Percentiles rank a stretch among this genome's conserved stretches.
These are phyloP conservation scores for Gallinago nigripennis DNA, from an alignment of 2,797 vertebrate genomes.

Conservation along the genomic window DNA sequence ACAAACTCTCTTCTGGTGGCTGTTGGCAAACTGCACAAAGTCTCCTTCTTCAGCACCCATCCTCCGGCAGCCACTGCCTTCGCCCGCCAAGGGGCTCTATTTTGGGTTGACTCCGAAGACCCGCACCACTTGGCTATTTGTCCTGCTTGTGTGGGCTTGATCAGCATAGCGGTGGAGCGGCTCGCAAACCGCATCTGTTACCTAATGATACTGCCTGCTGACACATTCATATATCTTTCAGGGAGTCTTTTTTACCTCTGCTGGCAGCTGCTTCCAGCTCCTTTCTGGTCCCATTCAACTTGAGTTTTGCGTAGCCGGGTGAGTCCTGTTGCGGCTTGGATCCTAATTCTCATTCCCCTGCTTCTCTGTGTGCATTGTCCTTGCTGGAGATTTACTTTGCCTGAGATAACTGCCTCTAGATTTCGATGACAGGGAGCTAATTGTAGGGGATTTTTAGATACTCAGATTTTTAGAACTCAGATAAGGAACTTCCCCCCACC, in stretches of 20 bases:
- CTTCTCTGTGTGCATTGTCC: neutral
- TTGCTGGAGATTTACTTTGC: neutral
- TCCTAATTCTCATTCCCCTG: neutral
- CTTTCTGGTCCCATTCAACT: neutral
- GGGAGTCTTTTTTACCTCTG: neutral
- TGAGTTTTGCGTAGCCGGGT: neutral
- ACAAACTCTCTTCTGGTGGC: neutral
- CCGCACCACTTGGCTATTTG: neutral
- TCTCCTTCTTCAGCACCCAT: neutral
- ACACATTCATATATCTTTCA: neutral
- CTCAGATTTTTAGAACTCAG: neutral
- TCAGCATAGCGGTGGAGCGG: neutral
- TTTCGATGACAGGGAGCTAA: neutral
- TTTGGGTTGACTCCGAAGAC: rapidly evolving
- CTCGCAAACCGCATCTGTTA: neutral
- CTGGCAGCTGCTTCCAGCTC: neutral
- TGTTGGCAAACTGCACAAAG: neutral
- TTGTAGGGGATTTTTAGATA: neutral
- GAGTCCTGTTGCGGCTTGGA: neutral
- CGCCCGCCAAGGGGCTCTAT: rapidly evolving
- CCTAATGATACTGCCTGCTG: neutral
- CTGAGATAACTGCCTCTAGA: neutral
- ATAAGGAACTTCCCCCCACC: neutral
- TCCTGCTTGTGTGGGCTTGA: neutral
- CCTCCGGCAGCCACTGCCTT: neutral